Conservation (phyloP, 2,888 invertebrate species). For the Tetragonisca angustula region DNA sequence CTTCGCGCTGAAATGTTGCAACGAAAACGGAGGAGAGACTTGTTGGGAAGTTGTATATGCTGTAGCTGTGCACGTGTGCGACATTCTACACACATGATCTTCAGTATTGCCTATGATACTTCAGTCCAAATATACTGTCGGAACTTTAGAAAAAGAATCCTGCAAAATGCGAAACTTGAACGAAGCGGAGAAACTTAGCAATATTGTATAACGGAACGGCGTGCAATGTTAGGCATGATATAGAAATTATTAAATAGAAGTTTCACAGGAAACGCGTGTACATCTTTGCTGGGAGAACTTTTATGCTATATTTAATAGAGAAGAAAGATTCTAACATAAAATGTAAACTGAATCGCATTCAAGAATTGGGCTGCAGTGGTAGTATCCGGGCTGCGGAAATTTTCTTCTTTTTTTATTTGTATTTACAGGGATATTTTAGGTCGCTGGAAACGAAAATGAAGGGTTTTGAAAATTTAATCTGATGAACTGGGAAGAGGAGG, state of each 20-base stretch:
- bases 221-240: conserved; percentile 37
- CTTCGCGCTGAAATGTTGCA: background rate
- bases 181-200: conserved; percentile 36
- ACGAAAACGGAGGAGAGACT: background rate
- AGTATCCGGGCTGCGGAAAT: too few species aligned
- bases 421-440: too few species aligned
- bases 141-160: conserved; percentile 5
- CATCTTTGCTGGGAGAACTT: conserved; percentile 17
- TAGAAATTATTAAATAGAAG: conserved; percentile 39
- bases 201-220: conserved; percentile 38
- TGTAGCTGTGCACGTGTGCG: background rate
- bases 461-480: too few species aligned
- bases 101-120: conserved; percentile 40
- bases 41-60: background rate
- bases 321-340: conserved; percentile 32
- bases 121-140: conserved; percentile 1
- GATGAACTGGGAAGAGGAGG: too few species aligned
- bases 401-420: too few species aligned
- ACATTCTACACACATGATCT: conserved; percentile 41
- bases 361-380: background rate
- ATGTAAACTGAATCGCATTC: conserved; percentile 37
- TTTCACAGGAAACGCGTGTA: conserved; percentile 30
- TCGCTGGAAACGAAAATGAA: too few species aligned
- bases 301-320: conserved; percentile 41
- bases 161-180: background rate